Percentiles rank a stretch among this genome's conserved stretches.
Evolutionary conservation across 2,113 vertebrate species (phyloP).

Genomic region (Silurus asotus): DNA sequence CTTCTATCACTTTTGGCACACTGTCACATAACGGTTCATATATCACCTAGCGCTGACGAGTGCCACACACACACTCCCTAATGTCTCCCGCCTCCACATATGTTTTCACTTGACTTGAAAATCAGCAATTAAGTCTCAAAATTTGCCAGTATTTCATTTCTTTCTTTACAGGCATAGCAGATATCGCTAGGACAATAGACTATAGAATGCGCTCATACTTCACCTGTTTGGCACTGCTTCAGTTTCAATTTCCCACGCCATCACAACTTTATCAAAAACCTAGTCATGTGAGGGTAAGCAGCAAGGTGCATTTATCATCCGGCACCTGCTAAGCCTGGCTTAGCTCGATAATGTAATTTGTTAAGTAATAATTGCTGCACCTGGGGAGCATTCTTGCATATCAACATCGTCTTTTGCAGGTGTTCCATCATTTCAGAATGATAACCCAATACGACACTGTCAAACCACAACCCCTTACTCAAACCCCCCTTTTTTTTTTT

Average conservation of each 20-base stretch:
- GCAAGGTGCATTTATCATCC: slow-evolving; percentile 26
- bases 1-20: slow-evolving; percentile 6
- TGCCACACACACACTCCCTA: neutral
- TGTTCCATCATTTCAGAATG: slow-evolving; percentile 31
- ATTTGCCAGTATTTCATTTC: neutral
- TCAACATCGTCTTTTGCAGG: slow-evolving; percentile 33
- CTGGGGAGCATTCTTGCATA: slow-evolving; percentile 56
- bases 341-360: slow-evolving; percentile 57
- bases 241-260: neutral
- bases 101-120: slow-evolving; percentile 22
- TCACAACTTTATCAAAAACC: slow-evolving; percentile 37
- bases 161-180: neutral
- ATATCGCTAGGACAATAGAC: neutral
- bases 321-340: slow-evolving; percentile 45
- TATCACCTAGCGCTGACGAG: slow-evolving; percentile 29
- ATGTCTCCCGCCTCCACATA: slow-evolving; percentile 34
- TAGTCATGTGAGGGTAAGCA: slow-evolving; percentile 30
- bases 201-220: neutral
- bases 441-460: neutral
- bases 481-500: neutral
- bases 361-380: slow-evolving; percentile 63
- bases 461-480: neutral
- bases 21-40: slow-evolving; percentile 4
- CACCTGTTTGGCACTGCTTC: neutral
- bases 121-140: slow-evolving; percentile 13